Evolutionary conservation across 2,888 invertebrate genomes (phyloP).

Genomic region (Anagyrus pseudococci): DNA sequence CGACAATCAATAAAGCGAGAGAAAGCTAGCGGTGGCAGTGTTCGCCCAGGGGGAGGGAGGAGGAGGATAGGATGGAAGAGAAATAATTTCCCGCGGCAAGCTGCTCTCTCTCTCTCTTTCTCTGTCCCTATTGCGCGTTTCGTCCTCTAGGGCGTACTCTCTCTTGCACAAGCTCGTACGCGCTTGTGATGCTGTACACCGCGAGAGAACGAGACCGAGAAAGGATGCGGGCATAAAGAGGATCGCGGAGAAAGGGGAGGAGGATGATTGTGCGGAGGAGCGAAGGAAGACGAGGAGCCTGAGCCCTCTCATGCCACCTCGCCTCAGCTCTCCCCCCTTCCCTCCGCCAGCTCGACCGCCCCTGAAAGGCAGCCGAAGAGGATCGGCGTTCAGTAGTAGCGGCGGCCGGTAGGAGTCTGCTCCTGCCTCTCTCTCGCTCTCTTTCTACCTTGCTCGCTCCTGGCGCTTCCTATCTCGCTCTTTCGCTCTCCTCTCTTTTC

Average conservation of each 20-base stretch:
- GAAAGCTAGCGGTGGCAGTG: no score
- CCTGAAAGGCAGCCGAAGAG: no score
- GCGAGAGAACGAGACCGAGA: background rate
- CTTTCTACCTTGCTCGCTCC: no score
- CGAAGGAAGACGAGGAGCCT: slow-evolving; percentile 47
- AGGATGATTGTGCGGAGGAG: slow-evolving; percentile 30
- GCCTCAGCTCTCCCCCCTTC: no score
- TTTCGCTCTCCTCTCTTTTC: slow-evolving; percentile 42
- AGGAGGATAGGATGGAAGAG: background rate
- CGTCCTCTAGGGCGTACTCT: no score
- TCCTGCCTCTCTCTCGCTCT: slow-evolving; percentile 34
- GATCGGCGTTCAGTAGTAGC: slow-evolving; percentile 47
- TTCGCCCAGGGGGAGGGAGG: background rate
- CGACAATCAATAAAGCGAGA: slow-evolving; percentile 15
- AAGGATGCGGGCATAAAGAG: slow-evolving; percentile 16
- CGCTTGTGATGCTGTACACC: no score
- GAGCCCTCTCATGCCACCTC: no score
- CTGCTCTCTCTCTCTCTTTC: no score
- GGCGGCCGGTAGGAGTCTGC: slow-evolving; percentile 47
- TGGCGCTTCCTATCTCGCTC: no score
- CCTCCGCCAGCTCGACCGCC: no score
- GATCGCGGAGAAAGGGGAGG: slow-evolving; percentile 34
- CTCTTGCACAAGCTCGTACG: no score
- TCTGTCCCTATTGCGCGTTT: no score
- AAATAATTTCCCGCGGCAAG: slow-evolving; percentile 22